phyloP scores from a whole-genome alignment of 2,797 vertebrate species.

The Podarcis siculus region DNA sequence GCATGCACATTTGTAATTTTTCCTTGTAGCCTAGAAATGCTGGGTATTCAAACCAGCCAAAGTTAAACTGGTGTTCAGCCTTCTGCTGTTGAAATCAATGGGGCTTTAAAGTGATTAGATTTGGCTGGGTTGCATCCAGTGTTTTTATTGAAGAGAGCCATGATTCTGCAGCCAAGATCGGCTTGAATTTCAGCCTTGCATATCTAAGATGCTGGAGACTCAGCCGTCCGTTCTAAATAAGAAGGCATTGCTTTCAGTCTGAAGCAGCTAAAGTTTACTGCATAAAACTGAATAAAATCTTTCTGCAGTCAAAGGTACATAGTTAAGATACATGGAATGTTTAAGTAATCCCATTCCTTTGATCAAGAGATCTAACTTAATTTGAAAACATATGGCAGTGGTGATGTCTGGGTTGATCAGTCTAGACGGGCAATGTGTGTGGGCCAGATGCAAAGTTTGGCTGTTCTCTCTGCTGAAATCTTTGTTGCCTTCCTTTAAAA shows the following conservation, averaged over 20 bases:
- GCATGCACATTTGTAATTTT: neutral
- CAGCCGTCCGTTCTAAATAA: neutral
- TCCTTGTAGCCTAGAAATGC: neutral
- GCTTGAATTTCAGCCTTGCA: neutral
- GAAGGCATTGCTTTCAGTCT: constrained; percentile 13
- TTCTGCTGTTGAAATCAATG: neutral
- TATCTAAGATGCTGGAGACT: neutral
- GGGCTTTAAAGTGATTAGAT: neutral
- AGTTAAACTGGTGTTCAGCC: neutral
- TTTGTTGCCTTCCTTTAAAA: constrained; percentile 53
- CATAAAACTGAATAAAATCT: constrained; percentile 27
- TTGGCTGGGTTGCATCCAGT: neutral
- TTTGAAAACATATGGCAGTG: constrained; percentile 66
- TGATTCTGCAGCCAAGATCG: constrained; percentile 10
- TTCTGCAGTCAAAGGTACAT: constrained; percentile 42
- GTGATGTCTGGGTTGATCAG: constrained; percentile 51
- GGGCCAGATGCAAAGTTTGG: constrained; percentile 72
- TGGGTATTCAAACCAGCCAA: neutral
- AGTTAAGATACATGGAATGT: constrained; percentile 57
- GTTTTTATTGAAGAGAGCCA: neutral
- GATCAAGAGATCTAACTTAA: constrained; percentile 70
- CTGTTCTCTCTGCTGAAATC: constrained; percentile 55
- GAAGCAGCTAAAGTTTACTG: constrained; percentile 35
- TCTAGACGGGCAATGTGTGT: constrained; percentile 70
- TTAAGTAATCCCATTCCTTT: constrained; percentile 58